Evolutionary conservation across 2,797 vertebrate genomes (phyloP).

Genomic region (Picus viridis): DNA sequence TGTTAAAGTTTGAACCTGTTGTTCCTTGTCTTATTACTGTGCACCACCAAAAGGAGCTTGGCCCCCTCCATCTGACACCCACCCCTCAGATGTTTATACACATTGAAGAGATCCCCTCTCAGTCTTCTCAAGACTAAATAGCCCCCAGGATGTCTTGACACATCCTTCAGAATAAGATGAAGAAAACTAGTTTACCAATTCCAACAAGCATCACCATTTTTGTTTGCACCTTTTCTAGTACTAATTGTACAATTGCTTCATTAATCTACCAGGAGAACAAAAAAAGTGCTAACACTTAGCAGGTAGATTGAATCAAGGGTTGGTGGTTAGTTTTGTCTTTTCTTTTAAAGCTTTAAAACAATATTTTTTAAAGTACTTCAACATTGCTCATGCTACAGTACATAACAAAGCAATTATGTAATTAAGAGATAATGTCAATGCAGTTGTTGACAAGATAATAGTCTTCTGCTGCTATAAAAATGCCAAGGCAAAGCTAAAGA

Average conservation of each 20-base stretch:
- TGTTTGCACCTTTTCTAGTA: constrained; percentile 5
- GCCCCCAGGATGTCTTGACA: not conserved
- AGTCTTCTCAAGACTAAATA: too few relatives aligned
- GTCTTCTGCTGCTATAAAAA: constrained; percentile 71
- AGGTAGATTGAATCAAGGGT: constrained; percentile 39
- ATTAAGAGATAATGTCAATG: constrained; percentile 81
- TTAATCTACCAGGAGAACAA: not conserved
- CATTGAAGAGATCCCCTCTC: too few relatives aligned
- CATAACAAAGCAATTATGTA: constrained; percentile 78
- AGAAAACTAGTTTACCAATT: not conserved
- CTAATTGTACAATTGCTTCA: constrained; percentile 20
- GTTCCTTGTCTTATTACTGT: too few relatives aligned
- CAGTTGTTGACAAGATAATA: constrained; percentile 79
- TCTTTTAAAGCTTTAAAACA: constrained; percentile 57
- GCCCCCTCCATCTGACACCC: too few relatives aligned
- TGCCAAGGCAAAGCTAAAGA: constrained; percentile 63
- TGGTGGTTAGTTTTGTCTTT: not conserved
- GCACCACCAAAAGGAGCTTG: too few relatives aligned
- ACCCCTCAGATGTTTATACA: too few relatives aligned
- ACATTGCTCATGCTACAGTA: constrained; percentile 70
- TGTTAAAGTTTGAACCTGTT: too few relatives aligned
- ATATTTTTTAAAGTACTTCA: constrained; percentile 68
- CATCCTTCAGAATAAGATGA: not conserved
- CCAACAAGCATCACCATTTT: not conserved
- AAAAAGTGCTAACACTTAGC: constrained; percentile 28